phyloP scores from a whole-genome alignment of 2,888 invertebrate genomes.

The Heliconius hortense region DNA sequence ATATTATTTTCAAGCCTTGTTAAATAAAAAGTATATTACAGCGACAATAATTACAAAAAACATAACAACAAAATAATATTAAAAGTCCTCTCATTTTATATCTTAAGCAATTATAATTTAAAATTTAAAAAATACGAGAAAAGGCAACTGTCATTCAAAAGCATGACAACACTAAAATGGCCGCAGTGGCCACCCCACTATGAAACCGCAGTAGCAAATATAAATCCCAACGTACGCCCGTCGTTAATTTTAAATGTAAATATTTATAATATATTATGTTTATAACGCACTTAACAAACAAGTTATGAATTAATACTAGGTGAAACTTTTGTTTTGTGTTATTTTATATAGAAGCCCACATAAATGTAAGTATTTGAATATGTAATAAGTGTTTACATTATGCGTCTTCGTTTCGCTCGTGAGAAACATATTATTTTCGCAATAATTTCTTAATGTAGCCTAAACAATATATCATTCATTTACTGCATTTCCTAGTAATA shows the following conservation, averaged over 20 bases:
- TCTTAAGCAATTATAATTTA: neutral
- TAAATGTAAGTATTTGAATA: constrained; percentile 39
- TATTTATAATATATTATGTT: constrained; percentile 44
- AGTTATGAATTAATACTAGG: constrained; percentile 46
- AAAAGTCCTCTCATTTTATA: neutral
- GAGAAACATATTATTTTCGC: constrained; percentile 18
- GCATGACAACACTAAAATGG: constrained; percentile 40
- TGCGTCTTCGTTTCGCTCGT: constrained; percentile 7
- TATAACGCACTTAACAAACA: constrained; percentile 37
- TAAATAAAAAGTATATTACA: no score
- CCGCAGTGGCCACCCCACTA: constrained; percentile 22
- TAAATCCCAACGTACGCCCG: constrained; percentile 38
- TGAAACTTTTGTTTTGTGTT: constrained; percentile 38
- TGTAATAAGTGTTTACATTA: neutral
- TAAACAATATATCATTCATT: constrained; percentile 11
- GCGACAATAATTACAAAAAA: no score
- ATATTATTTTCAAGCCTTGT: no score
- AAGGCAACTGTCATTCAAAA: constrained; percentile 1
- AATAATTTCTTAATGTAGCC: neutral
- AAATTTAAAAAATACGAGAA: neutral
- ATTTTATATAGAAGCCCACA: constrained; percentile 33
- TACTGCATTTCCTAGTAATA: neutral
- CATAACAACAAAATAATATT: no score
- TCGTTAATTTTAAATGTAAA: constrained; percentile 43
- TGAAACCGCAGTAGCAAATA: constrained; percentile 34